Evolutionary conservation across 1,140 invertebrate species (phyloP), one percentile per base, ranked within the genome.

Genomic region (Temnothorax nylanderi): DNA sequence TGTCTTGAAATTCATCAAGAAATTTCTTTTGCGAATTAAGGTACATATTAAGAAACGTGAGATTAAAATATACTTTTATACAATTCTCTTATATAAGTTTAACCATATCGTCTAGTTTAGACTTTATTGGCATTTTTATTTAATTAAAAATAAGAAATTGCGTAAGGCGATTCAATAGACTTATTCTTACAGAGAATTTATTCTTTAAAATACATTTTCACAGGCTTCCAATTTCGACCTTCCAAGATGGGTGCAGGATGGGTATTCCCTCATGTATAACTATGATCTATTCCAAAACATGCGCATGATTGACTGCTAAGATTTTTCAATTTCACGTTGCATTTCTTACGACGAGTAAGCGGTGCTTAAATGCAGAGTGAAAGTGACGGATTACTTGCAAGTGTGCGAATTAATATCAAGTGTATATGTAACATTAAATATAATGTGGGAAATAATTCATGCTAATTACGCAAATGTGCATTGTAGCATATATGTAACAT

Each of bases 361-460:
- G 6, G 13, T 62, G n/a, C 18, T n/a, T n/a, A 18, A 65, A 78
- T 34, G 6, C 16, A 26, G 11, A 67, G 13, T 54, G n/a, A 67
- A 80, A 80, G 18, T 76, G 74, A 41, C 26, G 16, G 18, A 78
- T 54, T 37, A 56, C 32, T 75, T 49, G 18, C 58, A 26, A 64
- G 34, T 67, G 41, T 69, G 49, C 37, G 47, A 80, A 47, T 80
- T 80, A 67, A 41, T 10, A 58, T 76, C 44, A 56, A n/a, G 32
- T 11, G 3, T 62, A 18, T 64, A n/a, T 34, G 18, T 44, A 64
- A 34, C 11, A 54, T 80, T 67, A 51, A 54, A 26, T 67, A 21
- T 69, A 67, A 80, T 41, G 60, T 18, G 32, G 16, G 16, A 41
- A 80, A 67, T n/a, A 80, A 80, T 80, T 67, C 77, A 69, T 54